Percentiles rank a stretch among this genome's conserved stretches.
Conservation (phyloP, 35 echinoderm and acorn worm genomes). For the Stichopus chloronotus region DNA sequence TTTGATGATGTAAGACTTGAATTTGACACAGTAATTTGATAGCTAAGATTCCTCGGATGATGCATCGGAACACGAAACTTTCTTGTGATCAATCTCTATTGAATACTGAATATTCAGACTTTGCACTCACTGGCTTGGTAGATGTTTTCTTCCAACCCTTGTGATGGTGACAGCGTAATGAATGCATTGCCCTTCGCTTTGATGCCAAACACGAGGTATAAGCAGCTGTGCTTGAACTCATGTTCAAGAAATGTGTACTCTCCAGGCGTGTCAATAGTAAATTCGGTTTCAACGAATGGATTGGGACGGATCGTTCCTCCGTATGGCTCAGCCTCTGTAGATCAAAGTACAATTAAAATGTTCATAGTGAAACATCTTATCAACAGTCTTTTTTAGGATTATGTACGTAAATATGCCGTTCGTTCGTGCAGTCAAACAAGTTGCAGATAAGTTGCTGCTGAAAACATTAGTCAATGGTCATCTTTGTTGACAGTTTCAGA, state of each 20-base stretch:
- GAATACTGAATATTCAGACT: not conserved
- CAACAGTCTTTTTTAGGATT: too few species aligned
- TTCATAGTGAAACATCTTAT: too few species aligned
- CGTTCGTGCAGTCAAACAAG: too few species aligned
- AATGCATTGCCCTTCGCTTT: conserved; percentile 9
- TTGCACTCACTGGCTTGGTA: conserved; percentile 15
- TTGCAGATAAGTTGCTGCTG: too few species aligned
- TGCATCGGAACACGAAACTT: too few species aligned
- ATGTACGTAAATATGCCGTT: too few species aligned
- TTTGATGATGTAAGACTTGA: too few species aligned
- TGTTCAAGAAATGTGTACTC: conserved; percentile 4
- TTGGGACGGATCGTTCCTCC: not conserved
- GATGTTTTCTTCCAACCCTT: conserved; percentile 12
- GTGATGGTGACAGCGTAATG: conserved; percentile 14
- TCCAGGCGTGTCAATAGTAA: not conserved
- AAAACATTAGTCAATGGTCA: too few species aligned
- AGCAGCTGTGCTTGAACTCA: not conserved
- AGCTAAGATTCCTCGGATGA: too few species aligned
- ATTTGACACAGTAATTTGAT: too few species aligned
- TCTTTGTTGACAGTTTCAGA: too few species aligned
- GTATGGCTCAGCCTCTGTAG: conserved; percentile 24
- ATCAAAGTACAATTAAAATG: not conserved
- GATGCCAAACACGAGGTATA: conserved; percentile 10
- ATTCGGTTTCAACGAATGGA: conserved; percentile 21
- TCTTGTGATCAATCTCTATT: too few species aligned